Percentiles rank a stretch among this genome's conserved stretches.
phyloP scores from a whole-genome alignment of 2,113 vertebrate species.

The Rafetus swinhoei region DNA sequence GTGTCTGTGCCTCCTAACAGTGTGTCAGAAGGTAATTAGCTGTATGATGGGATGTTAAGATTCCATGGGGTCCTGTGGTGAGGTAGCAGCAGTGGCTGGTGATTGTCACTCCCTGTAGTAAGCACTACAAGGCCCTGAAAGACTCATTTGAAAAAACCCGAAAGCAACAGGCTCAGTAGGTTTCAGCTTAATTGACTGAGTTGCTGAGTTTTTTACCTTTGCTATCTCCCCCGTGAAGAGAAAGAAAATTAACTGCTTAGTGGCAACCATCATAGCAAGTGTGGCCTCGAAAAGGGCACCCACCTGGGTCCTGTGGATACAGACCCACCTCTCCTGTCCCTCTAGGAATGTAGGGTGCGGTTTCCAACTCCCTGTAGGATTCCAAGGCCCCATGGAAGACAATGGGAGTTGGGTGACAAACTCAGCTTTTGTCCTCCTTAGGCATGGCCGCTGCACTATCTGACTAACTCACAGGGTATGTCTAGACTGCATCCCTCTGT shows the following conservation, averaged over 20 bases:
- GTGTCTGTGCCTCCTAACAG: constrained; percentile 26
- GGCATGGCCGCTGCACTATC: not conserved
- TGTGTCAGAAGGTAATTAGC: constrained; percentile 74
- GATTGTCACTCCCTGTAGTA: constrained; percentile 64
- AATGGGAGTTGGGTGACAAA: not conserved
- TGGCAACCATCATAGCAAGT: not conserved
- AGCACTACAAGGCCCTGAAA: constrained; percentile 59
- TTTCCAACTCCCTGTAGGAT: not conserved
- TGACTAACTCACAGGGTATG: not conserved
- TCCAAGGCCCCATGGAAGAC: not conserved
- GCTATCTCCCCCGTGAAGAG: not conserved
- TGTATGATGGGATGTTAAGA: constrained; percentile 73
- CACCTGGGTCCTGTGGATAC: not conserved
- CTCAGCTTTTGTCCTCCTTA: not conserved
- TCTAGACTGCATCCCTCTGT: too few relatives aligned
- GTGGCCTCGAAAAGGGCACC: not conserved
- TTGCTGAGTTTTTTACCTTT: not conserved
- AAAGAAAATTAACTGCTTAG: constrained; percentile 1
- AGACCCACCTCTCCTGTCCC: not conserved
- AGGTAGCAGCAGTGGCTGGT: constrained; percentile 43
- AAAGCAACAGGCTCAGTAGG: constrained; percentile 36
- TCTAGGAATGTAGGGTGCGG: not conserved
- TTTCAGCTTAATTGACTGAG: constrained; percentile 46
- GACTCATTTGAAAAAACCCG: constrained; percentile 46
- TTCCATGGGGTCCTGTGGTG: constrained; percentile 55